Conservation (phyloP, 2,113 vertebrate genomes). For the Mastomys coucha region DNA sequence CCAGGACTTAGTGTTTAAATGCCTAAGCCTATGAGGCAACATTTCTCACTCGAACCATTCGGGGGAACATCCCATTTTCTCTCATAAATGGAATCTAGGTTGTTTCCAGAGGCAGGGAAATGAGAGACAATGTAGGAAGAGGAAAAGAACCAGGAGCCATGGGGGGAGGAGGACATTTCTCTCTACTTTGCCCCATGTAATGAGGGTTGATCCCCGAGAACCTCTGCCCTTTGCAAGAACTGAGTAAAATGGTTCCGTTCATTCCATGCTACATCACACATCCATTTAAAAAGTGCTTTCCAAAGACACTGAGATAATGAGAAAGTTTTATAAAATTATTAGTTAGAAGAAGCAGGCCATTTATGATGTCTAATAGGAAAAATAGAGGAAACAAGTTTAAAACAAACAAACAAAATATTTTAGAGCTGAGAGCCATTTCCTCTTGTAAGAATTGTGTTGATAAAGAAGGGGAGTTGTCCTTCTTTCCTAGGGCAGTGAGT, state of each 20-base stretch:
- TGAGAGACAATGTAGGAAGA: neutral
- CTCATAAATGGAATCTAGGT: neutral
- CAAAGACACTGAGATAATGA: neutral
- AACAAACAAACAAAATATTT: neutral
- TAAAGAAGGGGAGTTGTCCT: neutral
- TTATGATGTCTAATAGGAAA: neutral
- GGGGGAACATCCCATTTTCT: neutral
- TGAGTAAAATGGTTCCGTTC: neutral
- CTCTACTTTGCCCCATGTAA: neutral
- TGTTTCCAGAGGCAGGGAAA: neutral
- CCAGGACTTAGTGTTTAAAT: too few species aligned
- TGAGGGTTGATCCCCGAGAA: neutral
- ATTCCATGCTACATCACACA: neutral
- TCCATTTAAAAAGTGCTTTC: neutral
- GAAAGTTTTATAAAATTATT: neutral
- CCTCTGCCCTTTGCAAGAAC: neutral
- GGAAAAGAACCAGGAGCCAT: neutral
- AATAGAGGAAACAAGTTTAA: neutral
- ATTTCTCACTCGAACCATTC: too few species aligned
- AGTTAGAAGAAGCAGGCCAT: neutral
- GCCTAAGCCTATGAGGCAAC: neutral
- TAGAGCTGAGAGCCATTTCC: neutral
- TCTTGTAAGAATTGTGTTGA: neutral
- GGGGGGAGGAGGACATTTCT: too few species aligned
- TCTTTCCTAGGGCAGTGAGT: neutral